Base-by-base conservation (phyloP, 2,888 invertebrate genomes). In the Nipponacmea schrenckii region DNA sequence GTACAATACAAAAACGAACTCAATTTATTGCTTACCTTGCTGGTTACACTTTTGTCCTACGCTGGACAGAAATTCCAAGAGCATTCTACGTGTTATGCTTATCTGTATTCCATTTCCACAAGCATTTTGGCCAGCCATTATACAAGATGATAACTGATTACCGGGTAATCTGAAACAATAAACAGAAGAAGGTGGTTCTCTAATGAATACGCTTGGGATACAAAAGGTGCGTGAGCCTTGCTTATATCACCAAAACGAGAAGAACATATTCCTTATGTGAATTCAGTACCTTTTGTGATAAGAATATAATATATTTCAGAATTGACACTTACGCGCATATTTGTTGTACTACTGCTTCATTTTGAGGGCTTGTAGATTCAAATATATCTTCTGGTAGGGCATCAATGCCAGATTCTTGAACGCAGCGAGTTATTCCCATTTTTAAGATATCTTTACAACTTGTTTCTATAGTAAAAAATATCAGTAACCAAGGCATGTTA, bases 41-140 rank as follows among this genome's bases (percentile, higher is more conserved):
- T 39, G 39, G 56, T 56, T 56, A 70, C 70, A 70, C 20, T 66
- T 15, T 39, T 14, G 17, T 48, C 62, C 65, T 20, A 70, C 62
- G 62, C 65, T 44, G 56, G 27, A 46, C 2, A 70, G 31, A 24
- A 70, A 44, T 1, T 31, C 39, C 2, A 65, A 64, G 15, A 70
- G 56, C 70, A 70, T 70, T 26, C 70, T 48, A 15, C 70, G n/a
- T n/a, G 70, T 66, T 20, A 70, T 56, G 20, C 65, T 70, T 3
- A 70, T 50, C 24, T 63, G 65, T 62, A 66, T 26, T n/a, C 70
- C 70, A 20, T 31, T 46, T 15, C 70, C 70, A 62, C 70, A 70
- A 4, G 70, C 70, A 27, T 56, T 65, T 44, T 70, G 65, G 2
- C 66, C 66, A 17, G 70, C 70, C 70, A 70, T 66, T 20, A 70